Evolutionary conservation across 2,888 invertebrate species (phyloP), one percentile per base, ranked within the genome.

Genomic region (Cataglyphis cursor): DNA sequence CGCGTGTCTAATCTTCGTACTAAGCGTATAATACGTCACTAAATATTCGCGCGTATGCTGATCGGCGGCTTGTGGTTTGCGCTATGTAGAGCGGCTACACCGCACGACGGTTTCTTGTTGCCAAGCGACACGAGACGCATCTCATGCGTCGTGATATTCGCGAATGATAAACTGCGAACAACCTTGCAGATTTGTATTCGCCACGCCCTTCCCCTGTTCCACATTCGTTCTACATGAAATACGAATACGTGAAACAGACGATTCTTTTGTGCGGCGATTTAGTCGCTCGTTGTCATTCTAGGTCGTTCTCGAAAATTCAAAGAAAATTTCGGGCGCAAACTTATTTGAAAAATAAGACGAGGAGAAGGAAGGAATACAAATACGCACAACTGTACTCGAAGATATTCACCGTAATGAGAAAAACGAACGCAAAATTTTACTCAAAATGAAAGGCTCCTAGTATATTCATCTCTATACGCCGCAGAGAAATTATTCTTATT

Each of bases 1-100:
- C 59, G 72, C 72, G 41, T 59, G 59, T 24, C 44, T 80, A 80
- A 80, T 80, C 78, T 72, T 44, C 72, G 44, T n/a, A 0, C 31
- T 70, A 70, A 80, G 78, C 72, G 59, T 59, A 21, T 70, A 59
- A 78, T 70, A 70, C 31, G 78, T 68, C 78, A 24, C 70, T 72
- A 80, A 59, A 78, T 78, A 80, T 70, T 72, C 78, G 72, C 78
- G 15, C 78, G 44, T 72, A 72, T 44, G 57, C 66, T 57, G 44
- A 80, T 80, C 72, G 44, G 44, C 59, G 78, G 78, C 78, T 80
- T 80, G 78, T n/a, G 78, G 72, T 80, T 80, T 61, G 18, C 18
- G 31, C 44, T 57, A 35, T 8, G 18, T 18, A 31, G 12, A 31
- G 41, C 6, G 15, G 21, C 31, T 59, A 28, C 35, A 21, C 44